phyloP scores from a whole-genome alignment of 2,797 vertebrate genomes.

The Vipera ursinii region DNA sequence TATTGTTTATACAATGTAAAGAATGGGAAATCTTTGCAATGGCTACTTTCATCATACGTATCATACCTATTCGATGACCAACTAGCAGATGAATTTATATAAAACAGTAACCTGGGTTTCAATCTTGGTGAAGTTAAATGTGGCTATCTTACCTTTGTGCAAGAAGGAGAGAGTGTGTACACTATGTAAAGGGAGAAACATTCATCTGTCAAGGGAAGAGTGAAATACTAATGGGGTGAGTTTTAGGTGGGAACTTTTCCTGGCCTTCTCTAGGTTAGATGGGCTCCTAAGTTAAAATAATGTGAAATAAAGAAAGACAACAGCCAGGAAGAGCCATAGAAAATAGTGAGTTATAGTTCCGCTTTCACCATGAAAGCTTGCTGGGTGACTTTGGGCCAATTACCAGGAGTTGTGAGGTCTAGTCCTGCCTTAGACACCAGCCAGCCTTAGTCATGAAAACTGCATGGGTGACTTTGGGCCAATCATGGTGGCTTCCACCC shows the following conservation, averaged over 20 bases:
- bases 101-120: background rate
- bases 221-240: background rate
- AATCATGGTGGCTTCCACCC: background rate
- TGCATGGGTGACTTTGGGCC: background rate
- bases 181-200: background rate
- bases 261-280: background rate
- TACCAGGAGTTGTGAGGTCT: background rate
- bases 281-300: background rate
- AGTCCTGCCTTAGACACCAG: background rate
- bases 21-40: background rate
- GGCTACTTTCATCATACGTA: background rate
- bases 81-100: background rate
- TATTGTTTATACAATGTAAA: background rate
- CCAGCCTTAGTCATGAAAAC: background rate
- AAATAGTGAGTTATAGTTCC: background rate
- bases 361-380: background rate
- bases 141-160: background rate
- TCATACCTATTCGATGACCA: background rate
- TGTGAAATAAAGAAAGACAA: background rate
- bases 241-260: background rate
- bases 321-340: background rate
- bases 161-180: background rate
- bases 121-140: background rate
- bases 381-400: background rate
- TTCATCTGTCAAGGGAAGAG: background rate